Evolutionary conservation across 2,797 vertebrate genomes (phyloP), one percentile per base, ranked within the genome.

Genomic region (Neopelma chrysocephalum): DNA sequence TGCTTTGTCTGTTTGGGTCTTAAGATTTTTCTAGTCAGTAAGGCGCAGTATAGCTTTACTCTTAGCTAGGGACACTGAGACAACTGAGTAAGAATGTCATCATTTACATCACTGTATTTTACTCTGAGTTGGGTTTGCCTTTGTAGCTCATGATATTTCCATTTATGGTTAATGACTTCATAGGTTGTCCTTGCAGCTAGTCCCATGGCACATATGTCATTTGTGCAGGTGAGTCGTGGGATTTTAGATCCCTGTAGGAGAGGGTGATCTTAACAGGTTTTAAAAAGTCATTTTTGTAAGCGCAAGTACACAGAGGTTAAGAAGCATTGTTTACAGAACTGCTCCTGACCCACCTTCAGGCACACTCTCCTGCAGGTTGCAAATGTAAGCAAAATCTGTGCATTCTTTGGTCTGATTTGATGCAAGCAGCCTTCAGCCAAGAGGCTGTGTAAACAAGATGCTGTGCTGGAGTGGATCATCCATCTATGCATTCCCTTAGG

Each of bases 141-240:
- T 42, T 66, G 70, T 83, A 54, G 16, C 19, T 9, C 3, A 11
- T 34, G 16, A 23, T 65, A 22, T 85, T 92, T 87, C 51, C 75
- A 0, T 43, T 91, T 85, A 20, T 27, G 12, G 16, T 47, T 80
- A 50, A 25, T 53, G 71, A 70, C 64, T 53, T 70, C 12, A 22
- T 64, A 42, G 60, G 45, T 56, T 90, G 36, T 36, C 17, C 11
- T 12, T 60, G 45, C 53, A 91, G 12, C 78, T 76, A 53, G 42
- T 86, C 57, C 17, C 50, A n/a, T 78, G 58, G 26, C 1, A 5
- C 2, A 0, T 61, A 14, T 1, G 8, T 47, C 9, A 6, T 32
- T 88, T 76, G 21, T 62, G 22, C 5, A 1, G 11, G 2, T 82
- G 54, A 89, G 70, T 84, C 19, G 29, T 29, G 69, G 51, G 26